phyloP scores from a whole-genome alignment of 2,113 vertebrate species.

The Brachyhypopomus gauderio region DNA sequence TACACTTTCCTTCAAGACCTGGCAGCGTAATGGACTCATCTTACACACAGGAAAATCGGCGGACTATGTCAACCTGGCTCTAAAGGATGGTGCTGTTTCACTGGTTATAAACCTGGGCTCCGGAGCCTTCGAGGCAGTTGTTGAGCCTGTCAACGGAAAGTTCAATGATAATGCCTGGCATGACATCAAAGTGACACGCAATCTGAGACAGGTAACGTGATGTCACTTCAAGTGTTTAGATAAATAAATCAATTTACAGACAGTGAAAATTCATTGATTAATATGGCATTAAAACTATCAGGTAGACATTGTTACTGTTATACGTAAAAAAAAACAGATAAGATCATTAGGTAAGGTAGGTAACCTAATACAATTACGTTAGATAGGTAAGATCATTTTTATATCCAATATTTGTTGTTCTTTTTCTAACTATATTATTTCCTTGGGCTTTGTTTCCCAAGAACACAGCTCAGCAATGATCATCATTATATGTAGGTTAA shows the following conservation, averaged over 20 bases:
- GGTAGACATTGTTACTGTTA: no score
- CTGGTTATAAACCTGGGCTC: constrained; percentile 98
- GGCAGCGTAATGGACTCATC: constrained; percentile 97
- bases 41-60: constrained; percentile 97
- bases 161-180: constrained; percentile 99
- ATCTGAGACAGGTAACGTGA: constrained; percentile 95
- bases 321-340: no score
- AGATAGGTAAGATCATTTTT: no score
- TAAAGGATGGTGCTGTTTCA: constrained; percentile 94
- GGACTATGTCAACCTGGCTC: constrained; percentile 96
- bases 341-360: no score
- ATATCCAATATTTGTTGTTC: no score
- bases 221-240: constrained; percentile 3
- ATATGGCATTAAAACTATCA: neutral
- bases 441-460: neutral
- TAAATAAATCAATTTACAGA: neutral
- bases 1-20: constrained; percentile 97
- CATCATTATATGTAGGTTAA: neutral
- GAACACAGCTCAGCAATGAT: neutral
- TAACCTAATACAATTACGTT: no score
- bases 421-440: neutral
- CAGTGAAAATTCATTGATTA: neutral
- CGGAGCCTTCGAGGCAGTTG: constrained; percentile 97
- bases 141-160: constrained; percentile 97
- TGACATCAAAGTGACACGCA: constrained; percentile 98